phyloP scores from a whole-genome alignment of 2,888 invertebrate species.

The Drosophila vallismaia region DNA sequence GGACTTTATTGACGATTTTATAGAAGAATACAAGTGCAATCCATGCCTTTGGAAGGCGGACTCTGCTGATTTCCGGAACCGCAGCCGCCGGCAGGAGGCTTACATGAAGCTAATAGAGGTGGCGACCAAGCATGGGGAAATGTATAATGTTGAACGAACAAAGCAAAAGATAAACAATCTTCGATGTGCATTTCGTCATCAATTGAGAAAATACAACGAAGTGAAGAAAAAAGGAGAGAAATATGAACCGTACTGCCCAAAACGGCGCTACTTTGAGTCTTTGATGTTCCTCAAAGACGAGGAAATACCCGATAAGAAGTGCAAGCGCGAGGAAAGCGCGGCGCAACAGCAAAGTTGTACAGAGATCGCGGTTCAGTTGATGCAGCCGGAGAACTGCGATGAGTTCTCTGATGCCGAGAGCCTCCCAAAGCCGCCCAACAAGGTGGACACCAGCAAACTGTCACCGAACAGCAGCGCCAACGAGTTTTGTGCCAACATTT shows the following conservation, averaged over 20 bases:
- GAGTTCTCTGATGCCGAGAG: constrained; percentile 71
- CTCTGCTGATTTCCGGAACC: constrained; percentile 82
- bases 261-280: constrained; percentile 83
- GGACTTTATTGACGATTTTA: constrained; percentile 84
- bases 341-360: constrained; percentile 38
- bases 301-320: constrained; percentile 75
- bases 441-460: constrained; percentile 60
- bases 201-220: constrained; percentile 82
- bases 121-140: constrained; percentile 83
- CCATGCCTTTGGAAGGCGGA: constrained; percentile 83
- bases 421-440: constrained; percentile 62
- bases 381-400: constrained; percentile 56
- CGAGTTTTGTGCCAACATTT: constrained; percentile 68
- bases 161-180: constrained; percentile 84
- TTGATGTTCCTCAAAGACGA: constrained; percentile 83
- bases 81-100: constrained; percentile 82
- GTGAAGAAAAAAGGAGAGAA: constrained; percentile 82
- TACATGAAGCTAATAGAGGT: constrained; percentile 83
- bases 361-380: constrained; percentile 44
- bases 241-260: constrained; percentile 83
- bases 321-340: constrained; percentile 56
- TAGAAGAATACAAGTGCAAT: constrained; percentile 82
- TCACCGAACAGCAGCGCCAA: constrained; percentile 66
- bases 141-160: constrained; percentile 83
- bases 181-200: constrained; percentile 83